Base-by-base conservation (phyloP, 2,797 vertebrate species). In the Alauda arvensis region DNA sequence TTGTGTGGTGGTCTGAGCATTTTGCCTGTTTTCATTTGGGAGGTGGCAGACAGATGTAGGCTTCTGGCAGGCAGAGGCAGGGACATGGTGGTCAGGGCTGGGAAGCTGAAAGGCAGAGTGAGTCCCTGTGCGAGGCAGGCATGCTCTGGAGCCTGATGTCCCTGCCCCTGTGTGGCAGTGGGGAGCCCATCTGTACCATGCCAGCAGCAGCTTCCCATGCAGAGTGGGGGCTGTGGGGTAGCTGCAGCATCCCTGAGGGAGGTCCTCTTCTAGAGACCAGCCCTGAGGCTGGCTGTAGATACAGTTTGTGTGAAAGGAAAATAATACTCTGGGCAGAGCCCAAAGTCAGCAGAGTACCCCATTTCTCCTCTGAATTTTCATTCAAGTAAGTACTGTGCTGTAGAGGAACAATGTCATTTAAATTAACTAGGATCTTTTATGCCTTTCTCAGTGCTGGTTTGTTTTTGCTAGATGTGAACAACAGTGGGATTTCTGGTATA, bases 61-160 rank as follows among this genome's bases (percentile, higher is more conserved):
- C 43, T 49, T 10, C 9, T 5, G 48, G 68, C 19, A 3, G 46
- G 21, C 61, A 71, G n/a, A 14, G 21, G 40, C 23, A 40, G 26
- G 37, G 39, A 55, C 0, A 0, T 5, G 34, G 24, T 65, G 23
- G 12, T 4, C 34, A 68, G 25, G 46, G n/a, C 21, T 69, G 26
- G 55, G 52, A 72, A 78, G 68, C 43, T 20, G 14, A 49, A 78
- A 84, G 63, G 71, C 59, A 68, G 65, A 67, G 12, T 1, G 1
- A 62, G 28, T 24, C 20, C 40, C 57, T 0, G 0, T 7, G 48
- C 4, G 6, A 69, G 28, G 39, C 1, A 21, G 34, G 53, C 23
- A 18, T 0, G 1, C 23, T 28, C 10, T 6, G 8, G 25, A 70
- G 25, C 53, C 53, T 14, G 8, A 14, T 24, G 42, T 34, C 34